Evolutionary conservation across 2,797 vertebrate genomes (phyloP), one percentile per base, ranked within the genome.

Genomic region (Adrianichthys oophorus): DNA sequence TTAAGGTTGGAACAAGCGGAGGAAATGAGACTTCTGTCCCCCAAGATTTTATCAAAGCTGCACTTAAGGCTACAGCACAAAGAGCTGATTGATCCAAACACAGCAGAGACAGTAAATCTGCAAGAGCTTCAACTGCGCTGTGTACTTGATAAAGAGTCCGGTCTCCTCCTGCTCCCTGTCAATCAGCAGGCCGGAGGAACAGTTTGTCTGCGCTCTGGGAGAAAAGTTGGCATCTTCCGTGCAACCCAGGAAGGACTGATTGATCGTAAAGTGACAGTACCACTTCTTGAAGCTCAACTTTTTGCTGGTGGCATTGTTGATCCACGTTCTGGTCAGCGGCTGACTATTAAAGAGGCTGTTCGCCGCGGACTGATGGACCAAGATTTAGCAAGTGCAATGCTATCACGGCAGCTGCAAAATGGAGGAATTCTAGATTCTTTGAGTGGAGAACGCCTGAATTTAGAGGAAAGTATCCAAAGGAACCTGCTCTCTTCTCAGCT

Each of bases 261-360:
- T 48, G 97, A 98, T 68, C 90, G 90, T 0, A 89, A 96, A 62
- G 94, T 94, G 1, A 90, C 89, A 0, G 59, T 93, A 49, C 89
- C 94, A 66, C 72, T 98, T 44, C 87, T 98, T 51, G 98, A 98
- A 89, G 92, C 94, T 54, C 97, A 98, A n/a, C 92, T 99, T 32
- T 94, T 96, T 83, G 95, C 96, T 7, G 96, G 97, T 15, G 97
- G 97, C 65, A 96, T 99, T 29, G 86, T 85, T 19, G 97, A 99
- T 77, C 94, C 95, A 14, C 92, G 94, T 51, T 95, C 95, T 1
- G 94, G 95, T 16, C 95, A 95, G 67, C 90, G 94, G 24, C 85
- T 98, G 62, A 94, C 90, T 0, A 81, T 96, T 45, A 84, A 92
- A 0, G 94, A 96, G 58, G 95, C 96, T 0, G 65, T 95, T 56